Conservation (phyloP, 92 coral and sea anemone genomes). For the Porites divaricata region DNA sequence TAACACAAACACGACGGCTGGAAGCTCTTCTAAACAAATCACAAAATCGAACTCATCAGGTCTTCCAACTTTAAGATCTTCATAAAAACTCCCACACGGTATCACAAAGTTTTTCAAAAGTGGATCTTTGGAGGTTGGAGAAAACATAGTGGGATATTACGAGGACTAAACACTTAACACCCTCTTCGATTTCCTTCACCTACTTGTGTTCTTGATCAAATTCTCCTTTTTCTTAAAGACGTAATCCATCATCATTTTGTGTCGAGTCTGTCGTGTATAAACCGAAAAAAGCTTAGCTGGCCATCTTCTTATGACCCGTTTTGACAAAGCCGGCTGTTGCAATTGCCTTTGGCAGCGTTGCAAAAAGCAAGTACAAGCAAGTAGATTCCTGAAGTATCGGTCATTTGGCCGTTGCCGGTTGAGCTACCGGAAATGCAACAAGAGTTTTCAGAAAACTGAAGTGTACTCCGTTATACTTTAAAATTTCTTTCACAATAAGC, state of each 20-base stretch:
- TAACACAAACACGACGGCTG: constrained; percentile 31
- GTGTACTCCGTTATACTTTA: too few relatives aligned
- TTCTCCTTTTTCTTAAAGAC: constrained; percentile 19
- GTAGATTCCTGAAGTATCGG: background rate
- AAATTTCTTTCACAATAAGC: too few relatives aligned
- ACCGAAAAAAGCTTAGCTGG: too few relatives aligned
- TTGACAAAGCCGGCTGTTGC: background rate
- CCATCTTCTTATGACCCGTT: too few relatives aligned
- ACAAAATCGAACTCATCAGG: constrained; percentile 61
- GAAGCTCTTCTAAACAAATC: constrained; percentile 48
- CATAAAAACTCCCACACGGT: constrained; percentile 47
- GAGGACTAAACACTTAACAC: constrained; percentile 10
- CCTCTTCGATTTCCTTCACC: constrained; percentile 39
- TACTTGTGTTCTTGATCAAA: constrained; percentile 35
- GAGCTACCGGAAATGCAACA: background rate
- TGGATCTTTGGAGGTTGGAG: constrained; percentile 4
- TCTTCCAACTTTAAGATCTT: constrained; percentile 46
- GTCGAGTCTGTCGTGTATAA: too few relatives aligned
- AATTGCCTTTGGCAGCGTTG: background rate
- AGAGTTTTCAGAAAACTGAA: too few relatives aligned
- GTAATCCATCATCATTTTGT: background rate
- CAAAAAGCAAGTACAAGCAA: background rate
- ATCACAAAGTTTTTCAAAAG: constrained; percentile 29
- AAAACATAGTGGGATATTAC: constrained; percentile 12
- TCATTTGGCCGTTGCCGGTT: background rate